Evolutionary conservation across 2,888 invertebrate genomes (phyloP), one percentile per base, ranked within the genome.

Genomic region (Plagiodera versicolora): DNA sequence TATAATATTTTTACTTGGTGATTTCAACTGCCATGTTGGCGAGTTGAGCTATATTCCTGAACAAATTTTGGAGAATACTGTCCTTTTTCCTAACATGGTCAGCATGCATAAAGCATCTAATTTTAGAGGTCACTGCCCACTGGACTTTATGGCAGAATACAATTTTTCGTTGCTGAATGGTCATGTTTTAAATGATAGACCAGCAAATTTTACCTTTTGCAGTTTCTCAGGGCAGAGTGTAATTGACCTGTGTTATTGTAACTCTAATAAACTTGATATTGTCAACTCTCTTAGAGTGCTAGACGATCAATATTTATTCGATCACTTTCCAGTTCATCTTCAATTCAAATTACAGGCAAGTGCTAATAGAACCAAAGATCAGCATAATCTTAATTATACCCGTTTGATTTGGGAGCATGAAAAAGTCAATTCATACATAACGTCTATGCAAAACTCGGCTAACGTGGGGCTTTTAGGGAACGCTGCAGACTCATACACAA

Each of bases 231-330:
- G 49, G 8, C 49, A 49, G 16, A 49, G 49, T 49, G 49, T 49
- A 28, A 49, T 49, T n/a, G 49, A 49, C 49, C 49, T 49, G n/a
- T 50, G 50, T 32, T 50, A 30, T 18, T 28, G 50, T 11, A 28
- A 30, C 11, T 30, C 30, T 6, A 30, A 50, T 50, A 50, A 30
- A 30, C 30, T 50, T 14, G 28, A 50, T 18, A 50, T 32, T 50
- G 3, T 30, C 14, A 24, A 24, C 24, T 24, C 24, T 24, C 24
- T 24, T 24, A 24, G 24, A 11, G 14, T 47, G 5, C 47, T 47
- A 20, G 47, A 47, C 20, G 47, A 19, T 20, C 47, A 47, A 47
- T 47, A 47, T 14, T 19, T 47, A 10, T 47, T 20, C 10, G 47
- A 47, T 19, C 18, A 47, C 20, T 19, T 47, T 17, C 47, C 47